phyloP scores from a whole-genome alignment of 2,113 vertebrate species.

The Phrynosoma blainvillii region DNA sequence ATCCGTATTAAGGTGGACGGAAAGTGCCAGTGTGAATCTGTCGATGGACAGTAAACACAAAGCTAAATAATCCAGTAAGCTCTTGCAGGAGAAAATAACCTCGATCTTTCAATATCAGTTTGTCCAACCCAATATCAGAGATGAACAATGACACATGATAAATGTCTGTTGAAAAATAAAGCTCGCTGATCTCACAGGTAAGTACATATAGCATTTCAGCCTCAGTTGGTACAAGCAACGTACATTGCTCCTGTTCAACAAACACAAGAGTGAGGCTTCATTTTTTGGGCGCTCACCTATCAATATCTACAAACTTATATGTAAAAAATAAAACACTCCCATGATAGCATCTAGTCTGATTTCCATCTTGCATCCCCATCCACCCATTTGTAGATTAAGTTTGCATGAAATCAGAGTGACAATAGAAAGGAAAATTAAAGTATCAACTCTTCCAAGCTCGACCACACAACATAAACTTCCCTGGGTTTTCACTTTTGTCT shows the following conservation, averaged over 20 bases:
- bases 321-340: conserved; percentile 31
- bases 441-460: conserved; percentile 32
- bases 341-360: conserved; percentile 33
- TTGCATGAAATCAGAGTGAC: conserved; percentile 34
- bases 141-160: background rate
- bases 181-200: background rate
- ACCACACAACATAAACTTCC: conserved; percentile 54
- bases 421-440: conserved; percentile 48
- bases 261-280: background rate
- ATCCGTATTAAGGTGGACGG: background rate
- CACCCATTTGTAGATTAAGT: conserved; percentile 1
- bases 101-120: background rate
- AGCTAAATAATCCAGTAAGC: background rate
- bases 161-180: background rate
- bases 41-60: background rate
- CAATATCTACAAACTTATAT: conserved; percentile 29
- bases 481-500: conserved; percentile 59
- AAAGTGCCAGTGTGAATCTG: background rate
- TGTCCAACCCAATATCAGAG: background rate
- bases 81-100: background rate
- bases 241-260: background rate
- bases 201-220: background rate
- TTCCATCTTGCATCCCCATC: conserved; percentile 26
- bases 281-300: background rate
- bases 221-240: conserved; percentile 12